Evolutionary conservation across 2,888 invertebrate species (phyloP), one percentile per base, ranked within the genome.

Genomic region (Sinhomidia bicolor): DNA sequence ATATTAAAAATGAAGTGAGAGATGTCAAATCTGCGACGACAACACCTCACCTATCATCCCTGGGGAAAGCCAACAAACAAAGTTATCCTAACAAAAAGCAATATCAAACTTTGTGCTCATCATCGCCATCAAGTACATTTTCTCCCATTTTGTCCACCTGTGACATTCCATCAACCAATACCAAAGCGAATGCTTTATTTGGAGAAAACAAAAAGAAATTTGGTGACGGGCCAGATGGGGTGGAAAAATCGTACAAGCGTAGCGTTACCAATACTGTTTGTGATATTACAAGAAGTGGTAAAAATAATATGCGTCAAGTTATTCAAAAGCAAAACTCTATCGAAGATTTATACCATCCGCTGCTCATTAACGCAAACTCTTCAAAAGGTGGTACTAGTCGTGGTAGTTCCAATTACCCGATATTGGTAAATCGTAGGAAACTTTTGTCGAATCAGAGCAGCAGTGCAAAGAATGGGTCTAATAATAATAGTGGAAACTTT

Each of bases 121-220:
- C 80, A 54, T 60, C 57, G 29, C 32, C 54, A 47, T 82, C 82
- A 54, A 78, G n/a, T 41, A 82, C 82, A 88, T 81, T 80, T 20
- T 2, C 60, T 54, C 47, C 88, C 41, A 88, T 88, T 88, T 23
- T 32, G 6, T 10, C 88, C 88, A 82, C 76, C 82, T 82, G 88
- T 41, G 76, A 76, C 60, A 20, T 71, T 23, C 60, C 86, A 44
- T 57, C 23, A 14, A 44, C 5, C 0, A 82, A 4, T 54, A 7
- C 57, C 17, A 57, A 20, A 47, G 23, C 17, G 20, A 29, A 29
- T 54, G 6, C 2, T n/a, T 32, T 71, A 12, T 57, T 74, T 29
- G 57, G 5, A 32, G 17, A 68, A 36, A 47, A 68, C 12, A 41
- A 20, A 3, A 29, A 23, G 76, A 68, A 71, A 65, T 5, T 1